phyloP scores from a whole-genome alignment of 2,888 invertebrate genomes.

The Papilio protenor region DNA sequence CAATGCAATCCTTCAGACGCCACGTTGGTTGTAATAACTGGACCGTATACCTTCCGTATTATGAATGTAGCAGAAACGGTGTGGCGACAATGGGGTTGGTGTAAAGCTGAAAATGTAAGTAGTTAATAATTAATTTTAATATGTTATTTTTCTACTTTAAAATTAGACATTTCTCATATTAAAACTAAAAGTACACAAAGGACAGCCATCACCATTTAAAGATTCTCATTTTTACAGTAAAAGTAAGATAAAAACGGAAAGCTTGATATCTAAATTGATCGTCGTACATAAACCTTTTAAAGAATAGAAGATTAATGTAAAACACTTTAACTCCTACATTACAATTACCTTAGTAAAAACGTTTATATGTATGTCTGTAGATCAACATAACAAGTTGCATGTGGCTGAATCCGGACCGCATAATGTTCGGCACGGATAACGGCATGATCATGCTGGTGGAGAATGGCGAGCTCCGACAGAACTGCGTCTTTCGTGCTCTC shows the following conservation, averaged over 20 bases:
- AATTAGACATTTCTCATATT: not conserved
- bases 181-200: too few species aligned
- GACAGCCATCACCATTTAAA: not conserved
- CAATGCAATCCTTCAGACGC: conserved; percentile 91
- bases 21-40: conserved; percentile 88
- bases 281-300: not conserved
- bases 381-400: conserved; percentile 89
- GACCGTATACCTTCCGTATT: conserved; percentile 88
- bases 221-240: not conserved
- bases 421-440: conserved; percentile 91
- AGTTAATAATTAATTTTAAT: not conserved
- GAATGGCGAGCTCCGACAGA: conserved; percentile 91
- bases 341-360: conserved; percentile 41
- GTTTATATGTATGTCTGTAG: conserved; percentile 56
- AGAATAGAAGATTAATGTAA: conserved; percentile 14
- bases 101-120: conserved; percentile 89
- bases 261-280: not conserved
- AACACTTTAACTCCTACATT: not conserved
- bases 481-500: conserved; percentile 85
- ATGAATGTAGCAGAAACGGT: conserved; percentile 90
- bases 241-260: not conserved
- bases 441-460: conserved; percentile 92
- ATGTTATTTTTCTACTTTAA: not conserved
- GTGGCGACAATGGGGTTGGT: conserved; percentile 93
- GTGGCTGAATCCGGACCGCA: conserved; percentile 93